These are phyloP conservation scores for Caloenas nicobarica DNA, from an alignment of 2,113 vertebrate species.

Conservation along the genomic window DNA sequence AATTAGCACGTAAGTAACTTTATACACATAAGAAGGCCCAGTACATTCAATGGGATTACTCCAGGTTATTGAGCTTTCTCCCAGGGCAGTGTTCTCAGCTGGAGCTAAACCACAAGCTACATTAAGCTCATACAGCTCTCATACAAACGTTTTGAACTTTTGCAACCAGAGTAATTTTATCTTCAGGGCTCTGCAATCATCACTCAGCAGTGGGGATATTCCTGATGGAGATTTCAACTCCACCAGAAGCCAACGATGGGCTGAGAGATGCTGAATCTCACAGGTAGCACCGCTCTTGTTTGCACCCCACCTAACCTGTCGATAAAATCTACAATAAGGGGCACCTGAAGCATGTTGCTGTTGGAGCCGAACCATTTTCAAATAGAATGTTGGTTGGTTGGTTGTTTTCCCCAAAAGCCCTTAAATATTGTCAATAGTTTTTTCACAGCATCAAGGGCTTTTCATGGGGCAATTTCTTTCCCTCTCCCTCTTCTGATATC, in stretches of 20 bases:
- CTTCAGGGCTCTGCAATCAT: not conserved
- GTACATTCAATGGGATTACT: conserved; percentile 23
- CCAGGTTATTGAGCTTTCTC: conserved; percentile 1
- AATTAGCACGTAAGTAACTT: conserved; percentile 50
- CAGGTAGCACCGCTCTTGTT: not conserved
- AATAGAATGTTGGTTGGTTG: not conserved
- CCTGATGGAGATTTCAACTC: not conserved
- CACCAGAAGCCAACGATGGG: not conserved
- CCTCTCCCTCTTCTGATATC: not conserved
- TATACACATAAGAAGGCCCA: conserved; percentile 24
- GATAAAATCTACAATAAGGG: not conserved
- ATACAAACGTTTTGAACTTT: not conserved
- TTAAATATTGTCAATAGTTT: not conserved
- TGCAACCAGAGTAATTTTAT: not conserved
- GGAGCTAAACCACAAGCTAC: conserved; percentile 27
- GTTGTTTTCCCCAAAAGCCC: not conserved
- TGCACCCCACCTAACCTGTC: not conserved
- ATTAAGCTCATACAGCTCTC: not conserved
- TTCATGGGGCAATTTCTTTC: not conserved
- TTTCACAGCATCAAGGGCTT: not conserved
- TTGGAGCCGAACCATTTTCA: not conserved
- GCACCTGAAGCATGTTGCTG: fast-evolving
- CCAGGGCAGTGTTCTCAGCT: not conserved
- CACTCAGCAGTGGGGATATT: not conserved
- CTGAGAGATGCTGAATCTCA: not conserved